phyloP scores from a whole-genome alignment of 2,888 invertebrate genomes.

The Pristionchus entomophagus region DNA sequence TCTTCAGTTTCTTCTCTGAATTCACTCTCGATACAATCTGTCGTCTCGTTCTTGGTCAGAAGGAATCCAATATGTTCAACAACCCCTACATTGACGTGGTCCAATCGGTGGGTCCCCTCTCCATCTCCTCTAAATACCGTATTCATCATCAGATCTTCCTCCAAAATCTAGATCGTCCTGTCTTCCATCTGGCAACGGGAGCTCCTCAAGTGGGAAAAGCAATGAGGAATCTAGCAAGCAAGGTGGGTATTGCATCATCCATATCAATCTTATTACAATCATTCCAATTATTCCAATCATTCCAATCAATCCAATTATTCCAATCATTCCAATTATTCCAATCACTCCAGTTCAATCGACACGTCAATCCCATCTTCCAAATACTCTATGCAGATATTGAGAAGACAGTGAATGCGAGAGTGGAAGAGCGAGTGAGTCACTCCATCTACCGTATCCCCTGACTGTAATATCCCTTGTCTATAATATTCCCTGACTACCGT shows the following conservation, averaged over 20 bases:
- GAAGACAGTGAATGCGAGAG: background rate
- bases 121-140: background rate
- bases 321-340: too few species aligned
- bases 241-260: background rate
- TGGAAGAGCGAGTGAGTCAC: slow-evolving; percentile 1
- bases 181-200: background rate
- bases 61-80: slow-evolving; percentile 5
- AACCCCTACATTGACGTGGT: background rate
- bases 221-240: background rate
- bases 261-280: too few species aligned
- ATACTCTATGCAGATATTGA: background rate
- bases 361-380: background rate
- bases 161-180: background rate
- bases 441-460: background rate
- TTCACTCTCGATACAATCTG: slow-evolving; percentile 36
- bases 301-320: too few species aligned
- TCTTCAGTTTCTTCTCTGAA: slow-evolving; percentile 43
- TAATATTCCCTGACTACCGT: too few species aligned
- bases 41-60: slow-evolving; percentile 41
- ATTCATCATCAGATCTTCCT: background rate
- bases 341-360: background rate
- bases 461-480: too few species aligned
- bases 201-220: background rate
- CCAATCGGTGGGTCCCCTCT: background rate
- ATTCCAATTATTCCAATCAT: too few species aligned